Evolutionary conservation across 2,797 vertebrate species (phyloP).

Genomic region (Ispidina lecontei): DNA sequence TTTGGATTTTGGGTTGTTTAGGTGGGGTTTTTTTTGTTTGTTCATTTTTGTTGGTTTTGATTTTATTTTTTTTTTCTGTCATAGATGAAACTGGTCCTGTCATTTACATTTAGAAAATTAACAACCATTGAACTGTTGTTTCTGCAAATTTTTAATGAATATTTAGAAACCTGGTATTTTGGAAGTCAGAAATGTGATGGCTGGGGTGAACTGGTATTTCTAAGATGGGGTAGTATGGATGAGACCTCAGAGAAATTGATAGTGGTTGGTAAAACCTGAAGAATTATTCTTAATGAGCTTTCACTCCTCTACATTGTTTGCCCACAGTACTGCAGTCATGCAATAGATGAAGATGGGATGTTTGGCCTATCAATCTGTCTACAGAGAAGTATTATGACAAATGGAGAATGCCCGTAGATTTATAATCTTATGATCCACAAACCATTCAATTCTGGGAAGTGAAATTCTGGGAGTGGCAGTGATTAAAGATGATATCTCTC

Average conservation of each 20-base stretch:
- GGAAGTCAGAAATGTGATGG: not conserved
- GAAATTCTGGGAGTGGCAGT: not conserved
- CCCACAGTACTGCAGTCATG: not conserved
- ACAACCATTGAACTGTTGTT: not conserved
- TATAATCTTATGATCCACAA: not conserved
- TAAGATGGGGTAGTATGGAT: not conserved
- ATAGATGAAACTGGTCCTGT: not conserved
- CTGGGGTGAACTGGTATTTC: not conserved
- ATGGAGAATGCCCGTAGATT: not conserved
- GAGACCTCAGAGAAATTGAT: not conserved
- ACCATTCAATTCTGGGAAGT: not conserved
- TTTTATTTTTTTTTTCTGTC: not conserved
- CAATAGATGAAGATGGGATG: not conserved
- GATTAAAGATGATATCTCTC: constrained; percentile 9
- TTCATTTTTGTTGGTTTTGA: not conserved
- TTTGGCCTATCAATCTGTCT: not conserved
- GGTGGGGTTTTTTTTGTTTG: not conserved
- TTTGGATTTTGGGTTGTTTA: not conserved
- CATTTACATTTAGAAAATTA: constrained; percentile 2
- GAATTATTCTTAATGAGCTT: not conserved
- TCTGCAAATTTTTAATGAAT: not conserved
- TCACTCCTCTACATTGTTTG: not conserved
- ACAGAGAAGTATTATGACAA: not conserved
- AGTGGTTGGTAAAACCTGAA: not conserved
- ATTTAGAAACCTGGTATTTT: not conserved